These are phyloP conservation scores for Cheirogaleus major DNA, from an alignment of 2,797 vertebrate genomes.

Conservation along the genomic window DNA sequence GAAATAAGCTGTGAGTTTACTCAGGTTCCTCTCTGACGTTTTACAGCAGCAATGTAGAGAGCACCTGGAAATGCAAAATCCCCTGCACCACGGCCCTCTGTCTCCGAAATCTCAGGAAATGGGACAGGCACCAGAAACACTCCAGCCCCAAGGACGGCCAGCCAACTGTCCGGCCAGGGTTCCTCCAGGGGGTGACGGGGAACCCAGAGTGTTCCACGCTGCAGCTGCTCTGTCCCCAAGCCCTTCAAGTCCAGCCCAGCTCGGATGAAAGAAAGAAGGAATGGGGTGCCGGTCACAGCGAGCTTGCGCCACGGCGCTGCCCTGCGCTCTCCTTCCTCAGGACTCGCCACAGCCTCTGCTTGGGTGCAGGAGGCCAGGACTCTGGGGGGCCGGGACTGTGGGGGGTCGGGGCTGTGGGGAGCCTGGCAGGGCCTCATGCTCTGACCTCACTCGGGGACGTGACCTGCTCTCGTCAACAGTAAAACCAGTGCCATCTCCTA, in stretches of 20 bases:
- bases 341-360: neutral
- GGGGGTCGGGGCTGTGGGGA: too few relatives aligned
- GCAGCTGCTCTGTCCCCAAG: too few relatives aligned
- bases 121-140: too few relatives aligned
- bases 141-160: neutral
- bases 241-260: neutral
- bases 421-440: fast-evolving
- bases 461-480: too few relatives aligned
- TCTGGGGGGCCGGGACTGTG: too few relatives aligned
- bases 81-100: fast-evolving
- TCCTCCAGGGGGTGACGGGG: fast-evolving
- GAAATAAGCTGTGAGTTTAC: fast-evolving
- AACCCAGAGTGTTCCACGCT: fast-evolving
- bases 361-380: neutral
- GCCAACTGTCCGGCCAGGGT: fast-evolving
- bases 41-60: neutral
- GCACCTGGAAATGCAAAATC: fast-evolving
- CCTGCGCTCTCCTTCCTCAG: neutral
- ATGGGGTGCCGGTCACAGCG: fast-evolving
- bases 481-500: fast-evolving
- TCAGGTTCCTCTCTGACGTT: neutral
- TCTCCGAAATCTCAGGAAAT: neutral
- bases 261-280: fast-evolving
- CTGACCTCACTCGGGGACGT: too few relatives aligned
- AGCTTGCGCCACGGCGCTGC: fast-evolving